These are phyloP conservation scores for Phrynocephalus forsythii DNA, from an alignment of 2,797 vertebrate genomes.

Conservation along the genomic window DNA sequence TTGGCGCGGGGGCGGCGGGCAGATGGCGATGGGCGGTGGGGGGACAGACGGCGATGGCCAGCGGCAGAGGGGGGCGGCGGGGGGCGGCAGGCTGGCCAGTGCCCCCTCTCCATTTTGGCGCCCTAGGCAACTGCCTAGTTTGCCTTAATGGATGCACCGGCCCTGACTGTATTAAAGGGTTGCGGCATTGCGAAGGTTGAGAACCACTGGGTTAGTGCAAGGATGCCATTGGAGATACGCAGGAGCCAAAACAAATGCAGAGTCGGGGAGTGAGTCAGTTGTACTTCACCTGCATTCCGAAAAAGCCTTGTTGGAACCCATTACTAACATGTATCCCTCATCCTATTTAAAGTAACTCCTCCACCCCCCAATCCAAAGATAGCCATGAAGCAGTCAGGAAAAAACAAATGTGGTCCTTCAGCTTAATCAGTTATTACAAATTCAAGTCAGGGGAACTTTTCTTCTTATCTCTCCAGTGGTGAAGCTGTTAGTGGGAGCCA, in stretches of 20 bases:
- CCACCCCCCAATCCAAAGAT: neutral
- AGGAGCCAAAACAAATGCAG: constrained; percentile 9
- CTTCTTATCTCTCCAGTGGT: neutral
- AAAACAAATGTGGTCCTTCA: neutral
- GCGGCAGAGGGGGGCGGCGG: too few species aligned
- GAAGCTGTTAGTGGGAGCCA: neutral
- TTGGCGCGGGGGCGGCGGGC: too few species aligned
- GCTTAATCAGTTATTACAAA: neutral
- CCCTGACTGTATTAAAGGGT: too few species aligned
- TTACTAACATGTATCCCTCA: neutral
- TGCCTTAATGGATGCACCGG: too few species aligned
- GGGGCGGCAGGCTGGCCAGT: too few species aligned
- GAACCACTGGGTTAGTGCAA: neutral
- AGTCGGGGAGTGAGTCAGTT: neutral
- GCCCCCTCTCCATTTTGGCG: too few species aligned
- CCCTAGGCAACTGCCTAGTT: too few species aligned
- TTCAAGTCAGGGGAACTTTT: neutral
- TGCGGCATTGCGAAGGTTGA: too few species aligned
- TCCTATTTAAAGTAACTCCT: neutral
- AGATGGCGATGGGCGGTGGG: too few species aligned
- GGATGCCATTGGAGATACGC: neutral
- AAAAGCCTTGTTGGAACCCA: neutral
- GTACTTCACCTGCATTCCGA: neutral
- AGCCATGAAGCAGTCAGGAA: neutral
- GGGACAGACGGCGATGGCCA: too few species aligned